Conservation (phyloP, 1,140 invertebrate genomes). For the Drosophila kanapiae region DNA sequence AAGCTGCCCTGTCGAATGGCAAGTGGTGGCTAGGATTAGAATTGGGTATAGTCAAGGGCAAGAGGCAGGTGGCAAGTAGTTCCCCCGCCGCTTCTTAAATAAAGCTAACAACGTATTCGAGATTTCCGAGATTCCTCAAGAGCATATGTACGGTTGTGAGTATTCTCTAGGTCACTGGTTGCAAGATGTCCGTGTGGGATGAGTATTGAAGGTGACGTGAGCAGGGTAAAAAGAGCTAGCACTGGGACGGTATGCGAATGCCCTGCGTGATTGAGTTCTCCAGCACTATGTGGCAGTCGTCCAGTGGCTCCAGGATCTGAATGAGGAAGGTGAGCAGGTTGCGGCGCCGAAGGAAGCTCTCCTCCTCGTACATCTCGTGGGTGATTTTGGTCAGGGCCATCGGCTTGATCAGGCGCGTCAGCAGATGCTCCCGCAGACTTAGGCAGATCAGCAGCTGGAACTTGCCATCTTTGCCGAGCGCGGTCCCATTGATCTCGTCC, state of each 20-base stretch:
- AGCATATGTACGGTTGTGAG: slow-evolving; percentile 71
- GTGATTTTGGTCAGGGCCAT: slow-evolving; percentile 95
- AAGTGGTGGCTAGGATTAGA: slow-evolving; percentile 47
- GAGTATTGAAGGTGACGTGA: slow-evolving; percentile 1
- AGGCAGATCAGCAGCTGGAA: slow-evolving; percentile 98
- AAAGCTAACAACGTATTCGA: slow-evolving; percentile 76
- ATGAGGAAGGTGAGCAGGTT: slow-evolving; percentile 94
- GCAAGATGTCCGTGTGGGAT: slow-evolving; percentile 57
- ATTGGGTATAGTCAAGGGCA: slow-evolving; percentile 32
- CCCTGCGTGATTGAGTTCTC: slow-evolving; percentile 98
- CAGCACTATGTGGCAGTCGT: slow-evolving; percentile 96
- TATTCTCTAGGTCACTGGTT: slow-evolving; percentile 82
- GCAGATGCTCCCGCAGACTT: slow-evolving; percentile 93
- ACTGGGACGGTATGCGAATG: slow-evolving; percentile 92
- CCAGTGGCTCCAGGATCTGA: slow-evolving; percentile 96
- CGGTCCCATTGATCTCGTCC: slow-evolving; percentile 93
- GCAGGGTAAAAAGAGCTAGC: slow-evolving; percentile 42
- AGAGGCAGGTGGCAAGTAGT: slow-evolving; percentile 1
- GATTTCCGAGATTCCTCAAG: slow-evolving; percentile 66
- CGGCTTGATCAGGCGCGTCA: slow-evolving; percentile 94
- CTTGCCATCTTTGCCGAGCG: slow-evolving; percentile 98
- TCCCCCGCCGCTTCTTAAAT: slow-evolving; percentile 30
- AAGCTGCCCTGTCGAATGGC: slow-evolving; percentile 56
- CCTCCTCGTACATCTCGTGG: slow-evolving; percentile 97
- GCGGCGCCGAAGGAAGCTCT: slow-evolving; percentile 95